Evolutionary conservation across 2,113 vertebrate species (phyloP).

Genomic region (Tenebrosternarchus preto): DNA sequence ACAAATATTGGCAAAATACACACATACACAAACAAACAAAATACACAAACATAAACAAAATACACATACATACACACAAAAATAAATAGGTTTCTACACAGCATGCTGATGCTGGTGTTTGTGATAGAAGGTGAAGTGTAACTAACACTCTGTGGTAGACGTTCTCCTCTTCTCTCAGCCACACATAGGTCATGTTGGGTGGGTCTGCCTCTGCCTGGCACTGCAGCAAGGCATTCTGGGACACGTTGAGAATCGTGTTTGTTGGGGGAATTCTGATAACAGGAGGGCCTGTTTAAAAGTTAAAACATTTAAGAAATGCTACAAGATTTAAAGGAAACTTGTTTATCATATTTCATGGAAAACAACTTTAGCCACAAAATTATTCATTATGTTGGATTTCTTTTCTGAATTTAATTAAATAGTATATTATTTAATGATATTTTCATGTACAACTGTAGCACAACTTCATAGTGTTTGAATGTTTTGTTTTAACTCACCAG

Average conservation of each 20-base stretch:
- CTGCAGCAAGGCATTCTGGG: constrained; percentile 83
- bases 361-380: too few species aligned
- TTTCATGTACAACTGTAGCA: too few species aligned
- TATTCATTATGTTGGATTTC: too few species aligned
- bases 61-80: background rate
- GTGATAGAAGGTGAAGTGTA: background rate
- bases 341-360: too few species aligned
- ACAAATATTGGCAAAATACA: background rate
- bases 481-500: constrained; percentile 12
- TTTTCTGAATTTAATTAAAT: too few species aligned
- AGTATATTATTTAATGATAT: background rate
- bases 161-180: constrained; percentile 82
- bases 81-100: background rate
- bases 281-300: constrained; percentile 76
- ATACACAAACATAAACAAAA: background rate
- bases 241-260: constrained; percentile 82
- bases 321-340: background rate
- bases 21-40: background rate
- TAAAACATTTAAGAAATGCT: background rate
- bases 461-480: background rate
- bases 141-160: constrained; percentile 86
- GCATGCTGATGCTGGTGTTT: background rate
- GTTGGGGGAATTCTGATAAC: constrained; percentile 83
- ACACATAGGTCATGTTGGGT: constrained; percentile 93
- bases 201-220: constrained; percentile 90